Percentiles rank a stretch among this genome's conserved stretches.
Conservation (phyloP, 2,797 vertebrate genomes). For the Ispidina picta region DNA sequence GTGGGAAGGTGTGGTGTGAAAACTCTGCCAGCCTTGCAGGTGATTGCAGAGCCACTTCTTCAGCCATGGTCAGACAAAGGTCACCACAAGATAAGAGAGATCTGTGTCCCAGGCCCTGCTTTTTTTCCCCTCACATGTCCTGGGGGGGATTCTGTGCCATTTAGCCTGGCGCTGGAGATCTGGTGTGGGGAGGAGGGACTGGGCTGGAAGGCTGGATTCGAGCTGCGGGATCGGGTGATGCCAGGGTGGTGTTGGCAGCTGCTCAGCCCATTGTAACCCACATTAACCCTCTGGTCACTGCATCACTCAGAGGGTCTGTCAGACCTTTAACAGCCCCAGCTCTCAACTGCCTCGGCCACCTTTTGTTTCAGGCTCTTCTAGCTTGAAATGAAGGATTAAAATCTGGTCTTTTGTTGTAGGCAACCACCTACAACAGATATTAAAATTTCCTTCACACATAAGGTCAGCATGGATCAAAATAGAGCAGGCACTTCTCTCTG, state of each 20-base stretch:
- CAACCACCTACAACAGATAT: background rate
- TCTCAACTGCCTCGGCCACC: background rate
- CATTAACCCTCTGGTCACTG: background rate
- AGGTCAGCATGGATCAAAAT: background rate
- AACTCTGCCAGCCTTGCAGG: accelerated
- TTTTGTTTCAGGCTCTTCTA: background rate
- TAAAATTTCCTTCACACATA: background rate
- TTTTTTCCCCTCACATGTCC: accelerated
- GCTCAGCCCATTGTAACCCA: background rate
- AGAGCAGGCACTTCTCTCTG: background rate
- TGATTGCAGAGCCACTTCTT: background rate
- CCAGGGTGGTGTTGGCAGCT: background rate
- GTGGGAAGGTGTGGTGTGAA: background rate
- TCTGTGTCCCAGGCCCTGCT: accelerated
- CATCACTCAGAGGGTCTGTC: background rate
- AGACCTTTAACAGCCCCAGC: background rate
- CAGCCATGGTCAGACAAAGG: background rate
- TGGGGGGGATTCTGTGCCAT: background rate
- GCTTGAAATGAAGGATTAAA: background rate
- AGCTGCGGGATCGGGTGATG: background rate
- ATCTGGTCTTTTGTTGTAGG: background rate
- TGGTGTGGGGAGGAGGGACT: background rate
- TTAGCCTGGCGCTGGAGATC: background rate
- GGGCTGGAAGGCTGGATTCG: background rate
- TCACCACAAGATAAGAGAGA: background rate